Evolutionary conservation across 2,888 invertebrate genomes (phyloP), one percentile per base, ranked within the genome.

Genomic region (Machimus rusticus): DNA sequence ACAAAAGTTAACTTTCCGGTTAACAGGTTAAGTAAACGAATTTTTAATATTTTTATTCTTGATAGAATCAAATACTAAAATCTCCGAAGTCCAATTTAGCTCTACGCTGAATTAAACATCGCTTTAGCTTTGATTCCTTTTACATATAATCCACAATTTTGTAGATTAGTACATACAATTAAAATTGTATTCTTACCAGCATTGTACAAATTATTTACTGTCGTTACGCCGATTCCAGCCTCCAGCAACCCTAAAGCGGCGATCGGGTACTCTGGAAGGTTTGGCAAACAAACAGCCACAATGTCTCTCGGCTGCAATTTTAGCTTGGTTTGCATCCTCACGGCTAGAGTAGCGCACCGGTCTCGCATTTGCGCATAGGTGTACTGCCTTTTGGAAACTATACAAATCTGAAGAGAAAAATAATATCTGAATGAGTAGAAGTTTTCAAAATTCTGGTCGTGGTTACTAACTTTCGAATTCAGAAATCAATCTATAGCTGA

Each of bases 181-280:
- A 23, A 43, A 39, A 43, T 19, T n/a, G 19, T 39, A 57, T 57
- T 89, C 90, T 93, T 90, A 95, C 95, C 93, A 74, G 94, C 93
- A 46, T 95, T 97, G 90, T 97, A 97, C 88, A 94, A 91, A 0
- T 97, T 96, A 93, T 97, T 97, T 8, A 97, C 93, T 0, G 96
- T 95, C 0, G 96, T 96, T 3, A 95, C 94, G 14, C 95, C 90
- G 1, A 96, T 93, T 0, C 96, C 96, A 74, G 96, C 96, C 90
- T 95, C 95, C 43, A 96, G 90, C 39, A 95, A 93, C 0, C 96
- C 97, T 90, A 96, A 90, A 12, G 94, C 91, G 1, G 95, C 94
- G 16, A 96, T 93, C 0, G 95, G 94, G 90, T 94, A 96, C 92
- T 97, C 97, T 0, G 97, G 97, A 34, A 95, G 90, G 91, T 97